Percentiles rank a stretch among this genome's conserved stretches.
Evolutionary conservation across 2,797 vertebrate genomes (phyloP).

Genomic region (Enteromius paludinosus): DNA sequence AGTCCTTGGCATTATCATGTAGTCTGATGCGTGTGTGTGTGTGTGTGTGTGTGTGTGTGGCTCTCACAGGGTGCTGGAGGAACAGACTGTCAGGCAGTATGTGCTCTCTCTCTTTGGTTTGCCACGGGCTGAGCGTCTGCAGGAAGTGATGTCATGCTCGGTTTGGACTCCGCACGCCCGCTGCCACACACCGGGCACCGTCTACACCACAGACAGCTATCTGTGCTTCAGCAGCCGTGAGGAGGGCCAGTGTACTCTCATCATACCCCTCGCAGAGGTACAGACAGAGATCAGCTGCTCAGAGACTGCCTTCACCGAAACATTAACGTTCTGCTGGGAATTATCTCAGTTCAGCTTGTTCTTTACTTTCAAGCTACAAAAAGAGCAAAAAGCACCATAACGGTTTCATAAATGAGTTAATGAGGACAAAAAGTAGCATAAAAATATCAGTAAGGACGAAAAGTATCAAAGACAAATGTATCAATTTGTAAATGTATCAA

Average conservation of each 20-base stretch:
- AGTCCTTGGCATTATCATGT: accelerated
- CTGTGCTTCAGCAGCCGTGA: conserved; percentile 93
- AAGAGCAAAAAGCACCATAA: background rate
- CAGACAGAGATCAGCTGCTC: background rate
- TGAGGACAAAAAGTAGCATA: background rate
- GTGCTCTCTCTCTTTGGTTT: conserved; percentile 92
- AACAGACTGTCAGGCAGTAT: conserved; percentile 88
- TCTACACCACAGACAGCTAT: conserved; percentile 90
- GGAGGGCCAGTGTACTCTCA: conserved; percentile 85
- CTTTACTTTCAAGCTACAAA: no score
- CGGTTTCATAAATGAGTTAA: no score
- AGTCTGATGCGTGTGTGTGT: background rate
- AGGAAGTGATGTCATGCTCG: conserved; percentile 83
- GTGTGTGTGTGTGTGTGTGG: conserved; percentile 6
- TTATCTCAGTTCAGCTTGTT: no score
- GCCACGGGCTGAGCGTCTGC: conserved; percentile 85
- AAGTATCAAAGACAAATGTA: no score
- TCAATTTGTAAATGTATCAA: background rate
- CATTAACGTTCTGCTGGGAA: no score
- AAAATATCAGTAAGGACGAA: background rate
- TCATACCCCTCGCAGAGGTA: conserved; percentile 93
- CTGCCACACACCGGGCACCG: conserved; percentile 87
- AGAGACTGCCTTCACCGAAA: no score
- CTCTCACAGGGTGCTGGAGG: conserved; percentile 86
- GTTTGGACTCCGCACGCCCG: conserved; percentile 94